A percentile compares a stretch with the other conserved stretches of the same genome.
Conservation (phyloP, 1,140 invertebrate genomes). For the Drosophila sproati region DNA sequence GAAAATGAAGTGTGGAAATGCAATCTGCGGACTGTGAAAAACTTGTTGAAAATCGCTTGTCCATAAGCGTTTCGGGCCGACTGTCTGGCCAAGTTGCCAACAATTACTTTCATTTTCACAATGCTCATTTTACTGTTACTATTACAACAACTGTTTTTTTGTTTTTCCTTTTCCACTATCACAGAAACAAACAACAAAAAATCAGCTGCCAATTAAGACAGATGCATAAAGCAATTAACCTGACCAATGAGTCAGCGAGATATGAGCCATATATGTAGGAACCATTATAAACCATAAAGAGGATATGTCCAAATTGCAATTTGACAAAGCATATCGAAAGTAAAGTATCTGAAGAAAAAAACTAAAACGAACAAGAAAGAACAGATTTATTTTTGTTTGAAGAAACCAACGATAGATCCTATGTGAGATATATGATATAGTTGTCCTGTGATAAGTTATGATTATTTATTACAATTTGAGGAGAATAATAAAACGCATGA, state of each 20-base stretch:
- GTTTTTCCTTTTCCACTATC: not conserved
- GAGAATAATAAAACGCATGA: too few species aligned
- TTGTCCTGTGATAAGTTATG: too few species aligned
- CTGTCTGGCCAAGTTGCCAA: slow-evolving; percentile 32
- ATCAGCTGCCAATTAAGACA: slow-evolving; percentile 9
- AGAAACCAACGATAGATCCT: too few species aligned
- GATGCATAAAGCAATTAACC: not conserved
- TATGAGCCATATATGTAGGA: not conserved
- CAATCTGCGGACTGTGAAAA: slow-evolving; percentile 55
- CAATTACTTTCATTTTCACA: slow-evolving; percentile 79
- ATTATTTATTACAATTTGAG: too few species aligned
- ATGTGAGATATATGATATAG: too few species aligned
- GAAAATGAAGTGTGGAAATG: slow-evolving; percentile 63
- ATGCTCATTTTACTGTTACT: slow-evolving; percentile 32
- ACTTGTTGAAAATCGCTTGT: slow-evolving; percentile 70
- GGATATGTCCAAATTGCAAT: not conserved
- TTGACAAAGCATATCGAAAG: too few species aligned
- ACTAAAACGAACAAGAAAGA: not conserved
- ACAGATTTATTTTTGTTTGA: too few species aligned
- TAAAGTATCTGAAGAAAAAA: not conserved
- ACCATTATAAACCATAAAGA: not conserved
- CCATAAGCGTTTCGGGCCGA: slow-evolving; percentile 35
- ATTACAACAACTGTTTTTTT: not conserved
- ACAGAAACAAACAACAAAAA: slow-evolving; percentile 2
- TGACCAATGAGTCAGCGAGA: slow-evolving; percentile 3